Percentiles rank a stretch among this genome's conserved stretches.
These are phyloP conservation scores for Cerceris ruficornis DNA, from an alignment of 2,888 invertebrate species.

Conservation along the genomic window DNA sequence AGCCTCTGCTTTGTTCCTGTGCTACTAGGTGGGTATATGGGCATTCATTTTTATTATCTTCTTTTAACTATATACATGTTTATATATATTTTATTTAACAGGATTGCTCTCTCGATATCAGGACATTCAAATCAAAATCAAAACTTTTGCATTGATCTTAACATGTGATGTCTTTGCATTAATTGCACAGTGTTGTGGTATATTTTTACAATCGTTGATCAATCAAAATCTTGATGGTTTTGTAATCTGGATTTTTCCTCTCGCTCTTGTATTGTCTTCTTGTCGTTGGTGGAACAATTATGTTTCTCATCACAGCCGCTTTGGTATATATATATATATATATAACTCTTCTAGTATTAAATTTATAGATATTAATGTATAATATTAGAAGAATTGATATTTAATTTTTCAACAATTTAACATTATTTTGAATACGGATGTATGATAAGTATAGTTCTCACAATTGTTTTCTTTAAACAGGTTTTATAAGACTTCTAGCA, in stretches of 20 bases:
- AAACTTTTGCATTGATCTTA: constrained; percentile 19
- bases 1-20: constrained; percentile 92
- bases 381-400: neutral
- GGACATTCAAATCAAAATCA: neutral
- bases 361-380: neutral
- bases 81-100: constrained; percentile 17
- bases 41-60: neutral
- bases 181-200: constrained; percentile 86
- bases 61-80: neutral
- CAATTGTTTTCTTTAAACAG: constrained; percentile 60
- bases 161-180: constrained; percentile 85
- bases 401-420: neutral
- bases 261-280: constrained; percentile 87
- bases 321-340: constrained; percentile 58
- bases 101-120: constrained; percentile 41
- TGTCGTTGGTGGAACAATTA: constrained; percentile 94
- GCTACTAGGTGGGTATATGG: constrained; percentile 85
- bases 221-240: constrained; percentile 73
- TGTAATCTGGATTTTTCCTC: constrained; percentile 85
- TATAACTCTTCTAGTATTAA: neutral
- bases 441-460: neutral
- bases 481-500: constrained; percentile 80
- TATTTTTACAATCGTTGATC: constrained; percentile 87
- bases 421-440: neutral
- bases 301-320: constrained; percentile 82